Evolutionary conservation across 2,797 vertebrate genomes (phyloP), one percentile per base, ranked within the genome.

Genomic region (Parotocinclus haroldoi): DNA sequence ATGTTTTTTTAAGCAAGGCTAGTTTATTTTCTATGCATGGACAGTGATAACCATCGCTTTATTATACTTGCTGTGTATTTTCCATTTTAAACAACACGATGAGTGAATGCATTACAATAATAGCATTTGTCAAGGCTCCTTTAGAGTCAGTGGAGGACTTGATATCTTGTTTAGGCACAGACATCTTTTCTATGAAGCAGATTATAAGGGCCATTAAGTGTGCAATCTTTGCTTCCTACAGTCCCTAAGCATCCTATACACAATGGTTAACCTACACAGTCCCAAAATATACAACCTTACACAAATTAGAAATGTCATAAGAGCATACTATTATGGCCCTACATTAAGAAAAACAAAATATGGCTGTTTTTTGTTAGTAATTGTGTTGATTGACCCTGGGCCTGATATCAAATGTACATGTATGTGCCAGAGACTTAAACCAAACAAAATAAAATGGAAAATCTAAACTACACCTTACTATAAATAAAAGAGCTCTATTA

Each of bases 1-100:
- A 87, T 90, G 82, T 89, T 89, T 86, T 48, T 85, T 78, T 79
- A 87, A 84, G 84, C 87, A 88, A 80, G 83, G 80, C 86, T 88
- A 87, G 87, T 89, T 87, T 83, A 86, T 82, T 90, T 90, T 89
- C 86, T 84, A 86, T 84, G 83, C 81, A 75, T 80, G 76, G 60
- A 76, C 17, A 4, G 76, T 62, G 88, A 91, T 83, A 83, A 74
- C 63, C 67, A 80, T 82, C 78, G 56, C 58, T 69, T 73, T 78
- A 81, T 75, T 74, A 68, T 52, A 54, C 72, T 52, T 39, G 67
- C 58, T 73, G 69, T 73, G 71, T 90, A 88, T 90, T 90, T 88
- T 85, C 81, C 79, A 82, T 75, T 74, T 87, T 86, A 87, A 77
- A 71, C 81, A 78, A 76, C 80, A 76, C 60, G 71, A 79, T 80